phyloP scores from a whole-genome alignment of 2,113 vertebrate species.

The Apus apus region DNA sequence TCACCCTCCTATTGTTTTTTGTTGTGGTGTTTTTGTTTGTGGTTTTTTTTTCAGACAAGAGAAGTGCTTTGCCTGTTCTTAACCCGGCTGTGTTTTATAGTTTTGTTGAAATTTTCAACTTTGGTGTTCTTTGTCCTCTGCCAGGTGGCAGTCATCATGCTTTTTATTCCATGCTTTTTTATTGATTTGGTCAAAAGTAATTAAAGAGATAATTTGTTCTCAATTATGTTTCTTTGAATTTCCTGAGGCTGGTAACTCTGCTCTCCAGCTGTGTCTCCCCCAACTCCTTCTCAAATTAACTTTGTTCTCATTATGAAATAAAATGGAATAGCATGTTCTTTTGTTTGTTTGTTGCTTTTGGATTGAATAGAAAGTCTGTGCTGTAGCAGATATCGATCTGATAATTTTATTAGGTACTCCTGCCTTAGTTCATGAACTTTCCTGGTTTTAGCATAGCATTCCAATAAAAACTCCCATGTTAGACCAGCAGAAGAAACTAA shows the following conservation, averaged over 20 bases:
- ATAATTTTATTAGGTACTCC: constrained; percentile 49
- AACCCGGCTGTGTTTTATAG: not conserved
- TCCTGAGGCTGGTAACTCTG: constrained; percentile 71
- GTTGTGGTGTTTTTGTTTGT: too few relatives aligned
- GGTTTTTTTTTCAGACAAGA: not conserved
- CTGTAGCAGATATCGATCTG: constrained; percentile 27
- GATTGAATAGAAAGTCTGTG: constrained; percentile 28
- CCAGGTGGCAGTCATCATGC: constrained; percentile 14
- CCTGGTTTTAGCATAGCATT: constrained; percentile 20
- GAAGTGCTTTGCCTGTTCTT: not conserved
- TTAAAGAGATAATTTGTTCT: constrained; percentile 80
- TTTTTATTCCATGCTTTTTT: constrained; percentile 49
- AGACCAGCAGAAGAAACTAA: not conserved
- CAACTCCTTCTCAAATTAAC: constrained; percentile 71
- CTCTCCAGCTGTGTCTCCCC: constrained; percentile 64
- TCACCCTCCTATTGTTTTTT: not conserved
- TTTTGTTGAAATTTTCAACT: constrained; percentile 8
- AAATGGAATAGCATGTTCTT: constrained; percentile 37
- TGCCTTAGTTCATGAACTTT: constrained; percentile 51
- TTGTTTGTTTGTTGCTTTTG: constrained; percentile 30
- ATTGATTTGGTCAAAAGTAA: constrained; percentile 81
- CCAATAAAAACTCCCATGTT: not conserved
- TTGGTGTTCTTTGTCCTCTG: constrained; percentile 27
- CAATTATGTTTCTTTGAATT: constrained; percentile 77
- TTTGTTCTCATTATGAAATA: constrained; percentile 67